Evolutionary conservation across 2,113 vertebrate genomes (phyloP).

Genomic region (Geothlypis trichas): DNA sequence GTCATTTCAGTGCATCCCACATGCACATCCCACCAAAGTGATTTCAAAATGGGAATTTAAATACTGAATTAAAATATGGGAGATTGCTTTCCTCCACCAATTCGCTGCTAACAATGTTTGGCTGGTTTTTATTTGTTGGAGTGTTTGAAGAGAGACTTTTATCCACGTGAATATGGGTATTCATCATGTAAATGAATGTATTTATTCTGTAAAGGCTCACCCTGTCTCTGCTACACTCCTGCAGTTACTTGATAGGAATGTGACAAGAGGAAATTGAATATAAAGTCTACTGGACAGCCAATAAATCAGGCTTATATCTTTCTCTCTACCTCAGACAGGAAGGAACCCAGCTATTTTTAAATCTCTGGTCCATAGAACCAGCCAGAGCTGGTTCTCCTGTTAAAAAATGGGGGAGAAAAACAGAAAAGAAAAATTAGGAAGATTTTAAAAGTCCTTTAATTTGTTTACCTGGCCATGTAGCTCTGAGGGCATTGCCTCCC

Average conservation of each 20-base stretch:
- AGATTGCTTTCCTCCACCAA: background rate
- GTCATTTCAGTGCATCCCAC: background rate
- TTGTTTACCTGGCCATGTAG: background rate
- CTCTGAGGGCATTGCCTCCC: background rate
- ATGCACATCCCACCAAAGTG: background rate
- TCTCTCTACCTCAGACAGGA: conserved; percentile 69
- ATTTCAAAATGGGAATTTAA: background rate
- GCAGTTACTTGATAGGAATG: conserved; percentile 70
- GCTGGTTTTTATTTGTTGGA: conserved; percentile 15
- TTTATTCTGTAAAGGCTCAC: conserved; percentile 57
- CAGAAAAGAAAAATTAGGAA: background rate
- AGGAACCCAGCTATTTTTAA: conserved; percentile 69
- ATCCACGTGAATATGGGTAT: conserved; percentile 55
- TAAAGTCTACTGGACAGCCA: conserved; percentile 65
- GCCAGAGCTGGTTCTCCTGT: background rate
- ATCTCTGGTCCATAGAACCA: background rate
- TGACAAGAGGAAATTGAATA: conserved; percentile 72
- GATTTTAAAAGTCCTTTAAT: background rate
- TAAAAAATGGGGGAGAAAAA: rapidly evolving
- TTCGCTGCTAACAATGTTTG: conserved; percentile 27
- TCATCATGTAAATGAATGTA: conserved; percentile 59
- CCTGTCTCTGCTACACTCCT: conserved; percentile 33
- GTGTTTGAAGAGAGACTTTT: conserved; percentile 17
- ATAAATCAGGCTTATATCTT: conserved; percentile 71
- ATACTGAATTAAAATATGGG: rapidly evolving